A percentile compares a stretch with the other conserved stretches of the same genome.
phyloP scores from a whole-genome alignment of 1,140 invertebrate genomes.

The Micrasema longulum region DNA sequence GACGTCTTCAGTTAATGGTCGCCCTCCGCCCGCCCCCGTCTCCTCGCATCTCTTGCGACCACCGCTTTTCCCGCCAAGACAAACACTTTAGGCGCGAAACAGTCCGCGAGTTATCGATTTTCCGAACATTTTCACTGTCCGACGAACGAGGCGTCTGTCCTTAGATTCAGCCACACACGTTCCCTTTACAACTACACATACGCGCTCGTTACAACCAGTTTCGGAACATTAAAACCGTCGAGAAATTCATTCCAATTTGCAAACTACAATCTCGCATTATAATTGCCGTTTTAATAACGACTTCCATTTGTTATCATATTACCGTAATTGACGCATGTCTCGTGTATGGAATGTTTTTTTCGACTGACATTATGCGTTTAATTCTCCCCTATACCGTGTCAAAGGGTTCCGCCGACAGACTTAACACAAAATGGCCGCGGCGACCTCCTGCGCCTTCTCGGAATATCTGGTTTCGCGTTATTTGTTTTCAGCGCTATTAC shows the following conservation, averaged over 20 bases:
- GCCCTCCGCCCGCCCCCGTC: background rate
- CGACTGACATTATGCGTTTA: constrained; percentile 24
- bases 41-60: background rate
- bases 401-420: constrained; percentile 25
- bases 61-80: constrained; percentile 29
- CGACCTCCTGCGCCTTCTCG: no score
- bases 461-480: no score
- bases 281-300: constrained; percentile 47
- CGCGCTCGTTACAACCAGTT: constrained; percentile 5
- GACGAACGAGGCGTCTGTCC: constrained; percentile 4
- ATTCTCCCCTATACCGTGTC: constrained; percentile 20
- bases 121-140: constrained; percentile 18
- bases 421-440: no score
- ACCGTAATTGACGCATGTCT: constrained; percentile 35
- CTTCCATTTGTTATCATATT: constrained; percentile 39
- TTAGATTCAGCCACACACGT: no score
- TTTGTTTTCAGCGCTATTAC: no score
- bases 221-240: background rate
- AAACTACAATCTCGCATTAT: constrained; percentile 34
- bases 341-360: constrained; percentile 34
- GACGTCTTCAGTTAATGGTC: constrained; percentile 44
- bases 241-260: constrained; percentile 27
- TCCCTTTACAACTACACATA: no score
- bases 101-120: constrained; percentile 15
- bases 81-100: constrained; percentile 30